phyloP scores from a whole-genome alignment of 2,113 vertebrate genomes.

The Corydoras maculifer region DNA sequence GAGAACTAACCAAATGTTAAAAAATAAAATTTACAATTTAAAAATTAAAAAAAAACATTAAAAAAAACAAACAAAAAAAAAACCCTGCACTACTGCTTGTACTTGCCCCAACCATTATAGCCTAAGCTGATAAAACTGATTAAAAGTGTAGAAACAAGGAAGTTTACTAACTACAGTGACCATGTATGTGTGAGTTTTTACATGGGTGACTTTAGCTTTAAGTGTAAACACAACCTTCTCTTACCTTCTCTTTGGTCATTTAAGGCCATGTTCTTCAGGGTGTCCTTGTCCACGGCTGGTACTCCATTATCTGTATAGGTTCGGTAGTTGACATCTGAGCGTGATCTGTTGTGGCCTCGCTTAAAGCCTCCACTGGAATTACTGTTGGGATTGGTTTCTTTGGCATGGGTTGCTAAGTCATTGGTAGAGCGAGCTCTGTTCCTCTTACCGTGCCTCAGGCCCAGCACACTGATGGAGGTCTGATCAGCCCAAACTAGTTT shows the following conservation, averaged over 20 bases:
- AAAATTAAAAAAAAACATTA: too few relatives aligned
- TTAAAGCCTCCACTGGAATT: slow-evolving; percentile 68
- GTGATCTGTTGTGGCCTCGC: slow-evolving; percentile 83
- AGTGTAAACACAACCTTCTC: slow-evolving; percentile 31
- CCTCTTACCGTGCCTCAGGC: slow-evolving; percentile 75
- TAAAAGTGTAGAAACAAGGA: too few relatives aligned
- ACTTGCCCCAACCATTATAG: too few relatives aligned
- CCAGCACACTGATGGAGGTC: slow-evolving; percentile 71
- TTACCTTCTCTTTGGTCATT: slow-evolving; percentile 78
- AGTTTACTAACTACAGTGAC: too few relatives aligned
- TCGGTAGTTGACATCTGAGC: slow-evolving; percentile 74
- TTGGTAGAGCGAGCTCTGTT: slow-evolving; percentile 87
- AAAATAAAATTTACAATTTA: too few relatives aligned
- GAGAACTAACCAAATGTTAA: too few relatives aligned
- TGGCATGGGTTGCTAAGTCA: slow-evolving; percentile 75
- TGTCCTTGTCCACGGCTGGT: slow-evolving; percentile 64
- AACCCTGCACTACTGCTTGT: too few relatives aligned
- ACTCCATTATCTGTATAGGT: slow-evolving; percentile 65
- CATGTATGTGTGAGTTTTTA: too few relatives aligned
- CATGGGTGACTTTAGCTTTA: too few relatives aligned
- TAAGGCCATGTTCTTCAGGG: slow-evolving; percentile 67
- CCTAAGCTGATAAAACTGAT: too few relatives aligned
- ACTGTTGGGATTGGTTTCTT: slow-evolving; percentile 60
- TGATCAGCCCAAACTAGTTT: slow-evolving; percentile 76
- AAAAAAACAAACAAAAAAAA: too few relatives aligned